Base-by-base conservation (phyloP, 2,797 vertebrate genomes). In the Sebastes diaconus region DNA sequence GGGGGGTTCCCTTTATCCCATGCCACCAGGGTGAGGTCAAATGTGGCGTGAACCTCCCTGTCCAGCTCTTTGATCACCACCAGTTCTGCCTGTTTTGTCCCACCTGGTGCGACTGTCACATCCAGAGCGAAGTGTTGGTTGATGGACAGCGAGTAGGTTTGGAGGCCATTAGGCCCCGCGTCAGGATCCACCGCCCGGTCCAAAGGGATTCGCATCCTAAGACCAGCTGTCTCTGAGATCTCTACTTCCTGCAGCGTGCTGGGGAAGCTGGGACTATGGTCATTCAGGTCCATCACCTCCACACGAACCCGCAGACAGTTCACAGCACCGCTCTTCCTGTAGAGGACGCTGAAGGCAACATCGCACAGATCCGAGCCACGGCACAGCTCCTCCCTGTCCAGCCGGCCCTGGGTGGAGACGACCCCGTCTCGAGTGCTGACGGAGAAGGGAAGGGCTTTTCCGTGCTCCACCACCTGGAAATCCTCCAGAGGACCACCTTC, bases 321-420 rank as follows among this genome's bases (percentile, higher is more conserved):
- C 68, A 97, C 80, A 12, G 86, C 94, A 1, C 93, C 96, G 5
- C 93, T 85, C 46, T 89, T 95, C 88, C 90, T 93, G 34, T 96
- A 97, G 36, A 99, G 94, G 65, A 99, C 96, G 0, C 96, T 97
- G 24, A 99, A 98, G 6, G 94, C 95, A 73, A 98, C 87, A 86
- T 97, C 92, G 69, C 98, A 99, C 77, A 95, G 94, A 69, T 97
- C 96, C 0, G 89, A 94, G 25, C 96, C 95, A 36, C 92, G 90
- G 87, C 98, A 99, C 30, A 99, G 94, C 84, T 95, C 94, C 89
- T 99, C 98, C 90, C 98, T 94, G 93, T 99, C 97, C 89, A 99
- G 93, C 22, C 92, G 89, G 46, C 94, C 94, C 0, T 95, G 93
- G 0, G 97, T 99, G 92, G 95, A 95, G 52, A 99, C 91, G 5